Percentiles rank a stretch among this genome's conserved stretches.
These are phyloP conservation scores for Eupithecia insigniata DNA, from an alignment of 2,888 invertebrate genomes.

Conservation along the genomic window DNA sequence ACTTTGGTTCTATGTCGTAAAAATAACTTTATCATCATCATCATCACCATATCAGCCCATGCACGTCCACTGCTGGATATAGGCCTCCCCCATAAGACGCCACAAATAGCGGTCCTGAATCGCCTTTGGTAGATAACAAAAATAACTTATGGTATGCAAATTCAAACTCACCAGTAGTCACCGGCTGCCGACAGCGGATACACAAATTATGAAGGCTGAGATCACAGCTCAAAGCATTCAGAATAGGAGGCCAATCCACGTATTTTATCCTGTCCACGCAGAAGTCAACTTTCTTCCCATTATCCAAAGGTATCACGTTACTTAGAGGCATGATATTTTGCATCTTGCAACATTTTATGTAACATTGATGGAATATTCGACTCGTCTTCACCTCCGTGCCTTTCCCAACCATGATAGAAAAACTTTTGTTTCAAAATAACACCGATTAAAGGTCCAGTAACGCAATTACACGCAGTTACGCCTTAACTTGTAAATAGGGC, in stretches of 20 bases:
- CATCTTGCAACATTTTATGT: conserved; percentile 79
- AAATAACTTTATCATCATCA: no score
- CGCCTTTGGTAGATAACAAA: no score
- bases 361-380: conserved; percentile 79
- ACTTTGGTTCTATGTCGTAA: no score
- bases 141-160: background rate
- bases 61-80: no score
- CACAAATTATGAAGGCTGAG: conserved; percentile 87
- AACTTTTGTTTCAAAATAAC: conserved; percentile 57
- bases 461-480: conserved; percentile 43
- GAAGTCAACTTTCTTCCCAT: conserved; percentile 86
- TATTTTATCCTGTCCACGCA: conserved; percentile 90
- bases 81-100: no score
- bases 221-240: conserved; percentile 89
- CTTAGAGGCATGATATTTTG: conserved; percentile 76
- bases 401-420: conserved; percentile 74
- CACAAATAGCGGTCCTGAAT: no score
- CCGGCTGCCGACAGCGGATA: conserved; percentile 85
- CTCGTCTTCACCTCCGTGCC: conserved; percentile 71
- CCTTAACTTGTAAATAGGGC: conserved; percentile 48
- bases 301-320: conserved; percentile 72
- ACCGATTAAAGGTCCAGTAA: conserved; percentile 52
- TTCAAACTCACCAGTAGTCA: conserved; percentile 69
- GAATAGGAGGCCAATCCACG: conserved; percentile 90
- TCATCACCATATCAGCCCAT: no score